A percentile compares a stretch with the other conserved stretches of the same genome.
These are phyloP conservation scores for Apomyelois bistriatella DNA, from an alignment of 2,888 invertebrate species.

Conservation along the genomic window DNA sequence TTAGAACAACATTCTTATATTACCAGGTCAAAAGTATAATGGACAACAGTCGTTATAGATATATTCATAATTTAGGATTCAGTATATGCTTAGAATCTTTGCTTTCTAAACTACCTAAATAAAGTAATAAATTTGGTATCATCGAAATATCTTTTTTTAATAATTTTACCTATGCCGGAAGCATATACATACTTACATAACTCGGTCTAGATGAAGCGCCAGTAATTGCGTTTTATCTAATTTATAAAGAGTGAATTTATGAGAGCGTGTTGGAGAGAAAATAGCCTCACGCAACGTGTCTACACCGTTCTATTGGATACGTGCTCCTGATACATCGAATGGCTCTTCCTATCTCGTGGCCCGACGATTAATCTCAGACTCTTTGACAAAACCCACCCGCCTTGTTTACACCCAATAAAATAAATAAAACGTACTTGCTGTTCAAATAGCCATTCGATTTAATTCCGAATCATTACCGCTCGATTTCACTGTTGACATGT, in stretches of 20 bases:
- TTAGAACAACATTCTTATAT: too few relatives aligned
- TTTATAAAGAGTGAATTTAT: slow-evolving; percentile 66
- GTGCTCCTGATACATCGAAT: slow-evolving; percentile 13
- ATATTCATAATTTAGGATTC: too few relatives aligned
- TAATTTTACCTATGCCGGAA: too few relatives aligned
- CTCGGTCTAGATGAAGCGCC: slow-evolving; percentile 14
- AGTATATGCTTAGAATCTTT: too few relatives aligned
- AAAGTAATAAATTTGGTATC: too few relatives aligned
- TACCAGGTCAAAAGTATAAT: too few relatives aligned
- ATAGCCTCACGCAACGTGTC: slow-evolving; percentile 49
- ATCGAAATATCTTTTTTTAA: too few relatives aligned
- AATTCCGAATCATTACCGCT: slow-evolving; percentile 10
- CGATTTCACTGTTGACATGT: slow-evolving; percentile 9
- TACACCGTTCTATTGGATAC: slow-evolving; percentile 15
- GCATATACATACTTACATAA: too few relatives aligned
- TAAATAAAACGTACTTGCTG: slow-evolving; percentile 27
- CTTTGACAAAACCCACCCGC: slow-evolving; percentile 14
- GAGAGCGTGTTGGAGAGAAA: slow-evolving; percentile 49
- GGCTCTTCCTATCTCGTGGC: slow-evolving; percentile 10
- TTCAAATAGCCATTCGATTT: slow-evolving; percentile 7
- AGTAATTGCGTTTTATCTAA: slow-evolving; percentile 54
- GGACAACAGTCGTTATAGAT: too few relatives aligned
- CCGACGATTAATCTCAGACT: slow-evolving; percentile 9
- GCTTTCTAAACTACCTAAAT: too few relatives aligned
- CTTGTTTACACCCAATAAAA: slow-evolving; percentile 49